Conservation (phyloP, 2,888 invertebrate species). For the Allolobophora icterica region DNA sequence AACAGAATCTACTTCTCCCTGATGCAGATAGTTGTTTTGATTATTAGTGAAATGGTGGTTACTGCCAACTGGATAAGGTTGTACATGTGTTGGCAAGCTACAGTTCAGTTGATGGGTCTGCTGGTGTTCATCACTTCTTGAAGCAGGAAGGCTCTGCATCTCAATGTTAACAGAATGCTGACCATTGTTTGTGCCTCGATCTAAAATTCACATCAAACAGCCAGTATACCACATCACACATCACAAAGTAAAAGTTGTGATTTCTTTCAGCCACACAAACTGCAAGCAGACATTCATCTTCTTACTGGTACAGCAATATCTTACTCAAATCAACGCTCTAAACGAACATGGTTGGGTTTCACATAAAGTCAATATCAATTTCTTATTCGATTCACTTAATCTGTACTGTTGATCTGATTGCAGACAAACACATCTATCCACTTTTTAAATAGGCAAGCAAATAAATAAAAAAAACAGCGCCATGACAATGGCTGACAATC, state of each 20-base stretch:
- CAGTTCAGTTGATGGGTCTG: not conserved
- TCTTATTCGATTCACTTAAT: not conserved
- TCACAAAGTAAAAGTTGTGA: not conserved
- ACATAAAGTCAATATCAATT: not conserved
- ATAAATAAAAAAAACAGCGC: not conserved
- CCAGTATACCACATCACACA: not conserved
- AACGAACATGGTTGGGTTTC: not conserved
- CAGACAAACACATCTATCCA: not conserved
- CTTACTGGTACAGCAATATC: too few species aligned
- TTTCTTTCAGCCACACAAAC: conserved; percentile 2
- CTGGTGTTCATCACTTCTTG: not conserved
- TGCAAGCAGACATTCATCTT: not conserved
- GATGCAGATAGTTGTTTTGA: not conserved
- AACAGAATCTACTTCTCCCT: not conserved
- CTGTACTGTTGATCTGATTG: not conserved
- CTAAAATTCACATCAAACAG: not conserved
- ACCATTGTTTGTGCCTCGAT: not conserved
- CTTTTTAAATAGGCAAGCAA: not conserved
- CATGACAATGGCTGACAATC: not conserved
- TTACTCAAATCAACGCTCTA: not conserved
- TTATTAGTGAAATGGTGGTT: not conserved
- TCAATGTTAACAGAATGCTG: not conserved
- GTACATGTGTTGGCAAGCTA: not conserved
- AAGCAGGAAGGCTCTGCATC: not conserved
- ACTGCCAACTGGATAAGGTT: not conserved